Evolutionary conservation across 2,113 vertebrate genomes (phyloP).

Genomic region (Balaeniceps rex): DNA sequence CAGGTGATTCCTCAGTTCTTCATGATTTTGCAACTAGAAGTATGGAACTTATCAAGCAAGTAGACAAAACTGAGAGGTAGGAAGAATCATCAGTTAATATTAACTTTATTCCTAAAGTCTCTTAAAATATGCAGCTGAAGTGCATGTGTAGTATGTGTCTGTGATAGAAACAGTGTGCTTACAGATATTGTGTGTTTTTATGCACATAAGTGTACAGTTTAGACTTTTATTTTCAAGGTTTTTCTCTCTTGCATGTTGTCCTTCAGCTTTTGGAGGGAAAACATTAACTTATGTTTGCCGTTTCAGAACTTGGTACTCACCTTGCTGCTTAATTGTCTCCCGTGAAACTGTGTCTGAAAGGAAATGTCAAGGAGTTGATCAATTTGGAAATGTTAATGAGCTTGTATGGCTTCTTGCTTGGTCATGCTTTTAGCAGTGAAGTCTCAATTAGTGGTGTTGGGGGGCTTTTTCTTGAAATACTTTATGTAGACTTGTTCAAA

Average conservation of each 20-base stretch:
- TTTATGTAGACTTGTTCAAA: not conserved
- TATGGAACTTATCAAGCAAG: not conserved
- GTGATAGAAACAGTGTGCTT: not conserved
- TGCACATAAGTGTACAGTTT: not conserved
- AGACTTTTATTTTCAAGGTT: not conserved
- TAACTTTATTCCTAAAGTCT: not conserved
- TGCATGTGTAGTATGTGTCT: accelerated
- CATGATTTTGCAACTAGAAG: not conserved
- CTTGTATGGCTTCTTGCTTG: not conserved
- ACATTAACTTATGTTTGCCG: not conserved
- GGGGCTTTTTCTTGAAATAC: not conserved
- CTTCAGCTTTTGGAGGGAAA: not conserved
- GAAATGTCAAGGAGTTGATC: not conserved
- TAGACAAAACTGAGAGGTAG: slow-evolving; percentile 44
- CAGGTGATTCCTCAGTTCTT: not conserved
- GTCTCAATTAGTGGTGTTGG: not conserved
- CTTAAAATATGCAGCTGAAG: not conserved
- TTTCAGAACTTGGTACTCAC: not conserved
- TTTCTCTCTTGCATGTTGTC: not conserved
- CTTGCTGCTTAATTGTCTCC: not conserved
- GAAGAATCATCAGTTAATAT: not conserved
- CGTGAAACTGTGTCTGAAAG: not conserved
- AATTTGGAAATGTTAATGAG: not conserved
- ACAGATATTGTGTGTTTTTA: not conserved
- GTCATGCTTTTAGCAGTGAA: not conserved